Evolutionary conservation across 2,797 vertebrate species (phyloP), one percentile per base, ranked within the genome.

Genomic region (Xerus rutilus): DNA sequence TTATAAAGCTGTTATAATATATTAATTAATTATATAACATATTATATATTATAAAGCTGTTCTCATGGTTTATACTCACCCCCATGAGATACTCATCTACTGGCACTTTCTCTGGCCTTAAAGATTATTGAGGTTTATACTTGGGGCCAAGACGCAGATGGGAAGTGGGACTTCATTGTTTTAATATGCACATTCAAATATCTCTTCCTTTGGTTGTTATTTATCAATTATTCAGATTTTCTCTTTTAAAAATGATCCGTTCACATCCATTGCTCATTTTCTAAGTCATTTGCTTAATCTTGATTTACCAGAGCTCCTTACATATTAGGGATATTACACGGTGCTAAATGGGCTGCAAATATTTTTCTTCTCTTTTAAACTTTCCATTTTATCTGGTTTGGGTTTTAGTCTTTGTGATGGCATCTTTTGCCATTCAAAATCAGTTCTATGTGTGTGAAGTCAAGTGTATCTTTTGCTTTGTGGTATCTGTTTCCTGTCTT

Each of bases 141-240:
- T n/a, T 17, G 21, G 49, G 81, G 23, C 21, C 86, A 73, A 20
- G 47, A 20, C 25, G 32, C 64, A 43, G 54, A 13, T 43, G 2
- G 28, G 70, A 86, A 74, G 49, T 21, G 23, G 5, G 10, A 49
- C 73, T 62, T 87, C n/a, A 62, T 74, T 47, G 47, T 86, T 45
- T 73, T 69, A 59, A 52, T 79, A 43, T 78, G 17, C 5, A 43
- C 14, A 47, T 69, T 43, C 45, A 28, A 30, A 0, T 65, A 9
- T 69, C 39, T 67, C 69, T 93, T 54, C 30, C 4, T 39, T 12
- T 23, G 18, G 47, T 74, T 81, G 45, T 62, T 93, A 79, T 77
- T 78, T 69, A 83, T 86, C 25, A 5, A 73, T 83, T 65, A 64
- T 73, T 95, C 62, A 89, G n/a, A 45, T 57, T 74, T 79, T n/a